A percentile compares a stretch with the other conserved stretches of the same genome.
phyloP scores from a whole-genome alignment of 2,888 invertebrate genomes.

The Glyphotaelius pellucidus region DNA sequence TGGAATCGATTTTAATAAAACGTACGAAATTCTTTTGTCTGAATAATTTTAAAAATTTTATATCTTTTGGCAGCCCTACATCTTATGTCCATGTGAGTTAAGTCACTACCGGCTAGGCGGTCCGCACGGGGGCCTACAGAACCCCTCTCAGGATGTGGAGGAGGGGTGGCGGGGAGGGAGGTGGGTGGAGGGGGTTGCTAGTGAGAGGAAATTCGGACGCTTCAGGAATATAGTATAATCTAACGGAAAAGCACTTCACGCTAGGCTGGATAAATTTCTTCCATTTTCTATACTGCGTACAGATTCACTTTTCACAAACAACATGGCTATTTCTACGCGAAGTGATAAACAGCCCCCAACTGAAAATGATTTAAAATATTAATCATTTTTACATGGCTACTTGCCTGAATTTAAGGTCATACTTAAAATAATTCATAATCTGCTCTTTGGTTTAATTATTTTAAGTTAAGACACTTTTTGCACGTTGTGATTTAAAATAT shows the following conservation, averaged over 20 bases:
- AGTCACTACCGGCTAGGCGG: slow-evolving; percentile 54
- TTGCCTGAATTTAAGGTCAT: not conserved
- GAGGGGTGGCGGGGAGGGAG: too few relatives aligned
- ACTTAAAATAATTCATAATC: too few relatives aligned
- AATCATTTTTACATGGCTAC: not conserved
- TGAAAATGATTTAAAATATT: not conserved
- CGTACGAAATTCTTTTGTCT: not conserved
- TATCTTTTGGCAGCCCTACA: slow-evolving; percentile 23
- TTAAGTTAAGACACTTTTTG: too few relatives aligned
- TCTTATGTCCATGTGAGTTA: slow-evolving; percentile 56
- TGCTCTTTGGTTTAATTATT: too few relatives aligned
- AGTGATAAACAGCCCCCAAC: not conserved
- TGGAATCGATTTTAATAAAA: not conserved
- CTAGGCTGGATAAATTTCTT: slow-evolving; percentile 39
- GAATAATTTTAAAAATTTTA: not conserved
- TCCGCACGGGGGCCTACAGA: slow-evolving; percentile 46
- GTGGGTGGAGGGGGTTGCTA: not conserved
- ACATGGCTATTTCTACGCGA: not conserved
- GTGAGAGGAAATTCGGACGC: slow-evolving; percentile 34
- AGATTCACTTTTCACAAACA: not conserved
- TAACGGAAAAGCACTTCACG: slow-evolving; percentile 25
- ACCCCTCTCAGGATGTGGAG: slow-evolving; percentile 36
- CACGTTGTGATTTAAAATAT: too few relatives aligned
- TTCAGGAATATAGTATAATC: slow-evolving; percentile 44
- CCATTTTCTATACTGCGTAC: not conserved